Base-by-base conservation (phyloP, 2,797 vertebrate species). In the Dendrocincla tyrannina region DNA sequence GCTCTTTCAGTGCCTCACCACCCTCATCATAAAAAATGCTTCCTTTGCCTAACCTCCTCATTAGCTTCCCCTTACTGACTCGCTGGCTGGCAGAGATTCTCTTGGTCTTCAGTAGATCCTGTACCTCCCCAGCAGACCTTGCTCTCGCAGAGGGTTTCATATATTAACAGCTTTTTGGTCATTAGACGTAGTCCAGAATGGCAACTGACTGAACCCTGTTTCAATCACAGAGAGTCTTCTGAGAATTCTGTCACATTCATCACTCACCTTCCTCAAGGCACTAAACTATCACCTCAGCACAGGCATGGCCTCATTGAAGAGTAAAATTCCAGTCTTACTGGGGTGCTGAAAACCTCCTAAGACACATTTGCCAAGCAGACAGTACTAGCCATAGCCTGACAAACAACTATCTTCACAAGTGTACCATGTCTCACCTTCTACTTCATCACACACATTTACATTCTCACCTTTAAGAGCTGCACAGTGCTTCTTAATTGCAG, bases 401-500 rank as follows among this genome's bases (percentile, higher is more conserved):
- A 67, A 84, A 66, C 13, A 74, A 42, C 1, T 49, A 85, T 37
- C 46, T 72, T 59, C 62, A 53, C 32, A 75, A 11, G 10, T 20
- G 18, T 2, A 46, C 25, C 28, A 20, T 2, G 5, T 28, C 41
- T 58, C 30, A 62, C 22, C 28, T 66, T 32, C 42, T 56, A 16
- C n/a, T 62, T 62, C 27, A n/a, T 4, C 55, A 67, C 17, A 69
- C 13, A 66, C 4, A 68, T 11, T 17, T 33, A 77, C 8, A 27
- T 22, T 53, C 98, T 98, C 96, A 99, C 99, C 97, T 98, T 98
- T 99, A 62, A 99, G 98, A 94, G 98, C 98, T 96, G 98, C 98
- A 96, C 99, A 99, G 81, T 99, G 99, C 93, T 98, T 99, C 98
- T 98, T 99, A 97, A 99, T 98, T 60, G 99, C 99, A 60, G 97